Conservation (phyloP, 2,888 invertebrate species). For the Xylocampa areola region DNA sequence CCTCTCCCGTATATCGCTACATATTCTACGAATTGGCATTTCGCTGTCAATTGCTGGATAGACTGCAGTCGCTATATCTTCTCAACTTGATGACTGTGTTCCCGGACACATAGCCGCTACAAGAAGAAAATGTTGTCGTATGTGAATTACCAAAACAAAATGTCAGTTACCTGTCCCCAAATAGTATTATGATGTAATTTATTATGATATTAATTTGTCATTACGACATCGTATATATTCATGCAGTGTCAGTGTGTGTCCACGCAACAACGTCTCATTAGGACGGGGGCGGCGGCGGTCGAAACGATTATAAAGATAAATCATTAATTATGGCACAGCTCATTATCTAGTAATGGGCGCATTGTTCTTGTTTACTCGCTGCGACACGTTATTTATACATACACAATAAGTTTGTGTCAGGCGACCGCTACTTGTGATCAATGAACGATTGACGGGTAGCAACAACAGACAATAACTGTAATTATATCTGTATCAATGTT, state of each 20-base stretch:
- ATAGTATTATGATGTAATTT: background rate
- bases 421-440: constrained; percentile 10
- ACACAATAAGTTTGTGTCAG: background rate
- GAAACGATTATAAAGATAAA: constrained; percentile 24
- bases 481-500: constrained; percentile 6
- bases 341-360: constrained; percentile 35
- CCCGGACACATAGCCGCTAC: no score
- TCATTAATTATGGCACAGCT: constrained; percentile 18
- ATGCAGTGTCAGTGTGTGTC: background rate
- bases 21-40: no score
- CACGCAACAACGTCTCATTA: background rate
- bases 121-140: no score
- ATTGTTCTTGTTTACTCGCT: constrained; percentile 42
- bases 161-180: no score
- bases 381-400: background rate
- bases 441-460: constrained; percentile 1
- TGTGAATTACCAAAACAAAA: no score
- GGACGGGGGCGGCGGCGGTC: constrained; percentile 1
- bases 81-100: no score
- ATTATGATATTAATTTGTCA: constrained; percentile 2
- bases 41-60: no score
- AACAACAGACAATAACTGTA: constrained; percentile 2
- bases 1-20: background rate
- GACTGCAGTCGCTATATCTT: no score
- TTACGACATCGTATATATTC: constrained; percentile 2